Base-by-base conservation (phyloP, 2,797 vertebrate species). In the Lateolabrax maculatus region DNA sequence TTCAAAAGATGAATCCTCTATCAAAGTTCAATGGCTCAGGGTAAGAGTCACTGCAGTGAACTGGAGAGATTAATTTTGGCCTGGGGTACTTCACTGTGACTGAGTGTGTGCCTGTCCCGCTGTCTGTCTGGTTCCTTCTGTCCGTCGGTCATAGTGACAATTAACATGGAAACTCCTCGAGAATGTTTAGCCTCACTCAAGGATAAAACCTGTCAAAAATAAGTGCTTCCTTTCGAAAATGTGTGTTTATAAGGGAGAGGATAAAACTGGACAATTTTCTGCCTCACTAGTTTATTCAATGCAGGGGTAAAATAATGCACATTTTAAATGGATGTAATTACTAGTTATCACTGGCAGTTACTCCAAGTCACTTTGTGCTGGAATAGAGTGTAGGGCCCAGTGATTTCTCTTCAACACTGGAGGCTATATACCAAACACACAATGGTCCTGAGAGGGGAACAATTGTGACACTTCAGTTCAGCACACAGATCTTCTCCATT, bases 261-360 rank as follows among this genome's bases (percentile, higher is more conserved):
- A 94, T 95, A 93, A 95, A 95, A 95, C 91, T 90, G 93, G 93
- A 95, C 95, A 96, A 96, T 96, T 96, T 96, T 95, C 95, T 95
- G 95, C 95, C 95, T 95, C 94, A 95, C 90, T 94, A 95, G 93
- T 94, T 96, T 96, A 95, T 96, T 96, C 93, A 95, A 90, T 87
- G 89, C 93, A 84, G 84, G 91, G 88, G 92, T 95, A 95, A 95
- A 96, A 95, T 95, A 95, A 95, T 95, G 94, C 94, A 95, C 94
- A 95, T 96, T 96, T 94, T 95, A 95, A 96, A 96, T 95, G 92
- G 89, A 94, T 95, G 94, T 95, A 95, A 96, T 95, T 95, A 95
- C 94, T 95, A 95, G 93, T 95, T 94, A 93, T 95, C 94, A 93
- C 89, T 91, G 88, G 91, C 94, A 93, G 93, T 95, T 94, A 95